Evolutionary conservation across 1,140 invertebrate species (phyloP).

Genomic region (Mactra quadrangularis): DNA sequence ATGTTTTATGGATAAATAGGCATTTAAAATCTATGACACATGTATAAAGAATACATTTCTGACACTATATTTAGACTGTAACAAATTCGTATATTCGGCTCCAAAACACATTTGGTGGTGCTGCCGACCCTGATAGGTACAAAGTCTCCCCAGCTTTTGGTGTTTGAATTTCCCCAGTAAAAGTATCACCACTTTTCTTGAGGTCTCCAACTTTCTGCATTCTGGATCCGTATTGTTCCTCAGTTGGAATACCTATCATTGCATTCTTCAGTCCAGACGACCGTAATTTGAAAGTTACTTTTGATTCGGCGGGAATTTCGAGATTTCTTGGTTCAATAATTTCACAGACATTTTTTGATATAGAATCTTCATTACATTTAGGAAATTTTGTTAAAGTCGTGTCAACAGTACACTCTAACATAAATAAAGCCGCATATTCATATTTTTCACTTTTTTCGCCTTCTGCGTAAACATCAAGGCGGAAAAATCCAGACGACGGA

Average conservation of each 20-base stretch:
- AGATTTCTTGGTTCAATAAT: slow-evolving; percentile 42
- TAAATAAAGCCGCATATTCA: slow-evolving; percentile 54
- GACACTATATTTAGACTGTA: slow-evolving; percentile 35
- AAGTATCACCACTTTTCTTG: slow-evolving; percentile 33
- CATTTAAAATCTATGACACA: too few relatives aligned
- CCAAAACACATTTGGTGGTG: slow-evolving; percentile 61
- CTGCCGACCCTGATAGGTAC: slow-evolving; percentile 45
- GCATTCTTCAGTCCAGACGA: slow-evolving; percentile 34
- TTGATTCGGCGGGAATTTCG: slow-evolving; percentile 48
- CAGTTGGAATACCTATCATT: slow-evolving; percentile 40
- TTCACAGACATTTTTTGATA: slow-evolving; percentile 40
- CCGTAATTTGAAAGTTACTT: slow-evolving; percentile 33
- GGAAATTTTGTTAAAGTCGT: slow-evolving; percentile 29
- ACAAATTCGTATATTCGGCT: slow-evolving; percentile 53
- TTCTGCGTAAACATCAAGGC: slow-evolving; percentile 55
- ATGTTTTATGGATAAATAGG: too few relatives aligned
- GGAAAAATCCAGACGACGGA: slow-evolving; percentile 46
- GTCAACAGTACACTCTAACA: slow-evolving; percentile 38
- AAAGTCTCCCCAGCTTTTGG: slow-evolving; percentile 42
- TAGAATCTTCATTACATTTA: slow-evolving; percentile 52
- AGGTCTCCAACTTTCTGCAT: slow-evolving; percentile 49
- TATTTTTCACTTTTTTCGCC: slow-evolving; percentile 47
- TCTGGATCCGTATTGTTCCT: slow-evolving; percentile 43
- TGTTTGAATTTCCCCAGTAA: slow-evolving; percentile 32
- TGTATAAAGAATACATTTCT: too few relatives aligned